Evolutionary conservation across 2,888 invertebrate genomes (phyloP).

Genomic region (Bellardia pandia): DNA sequence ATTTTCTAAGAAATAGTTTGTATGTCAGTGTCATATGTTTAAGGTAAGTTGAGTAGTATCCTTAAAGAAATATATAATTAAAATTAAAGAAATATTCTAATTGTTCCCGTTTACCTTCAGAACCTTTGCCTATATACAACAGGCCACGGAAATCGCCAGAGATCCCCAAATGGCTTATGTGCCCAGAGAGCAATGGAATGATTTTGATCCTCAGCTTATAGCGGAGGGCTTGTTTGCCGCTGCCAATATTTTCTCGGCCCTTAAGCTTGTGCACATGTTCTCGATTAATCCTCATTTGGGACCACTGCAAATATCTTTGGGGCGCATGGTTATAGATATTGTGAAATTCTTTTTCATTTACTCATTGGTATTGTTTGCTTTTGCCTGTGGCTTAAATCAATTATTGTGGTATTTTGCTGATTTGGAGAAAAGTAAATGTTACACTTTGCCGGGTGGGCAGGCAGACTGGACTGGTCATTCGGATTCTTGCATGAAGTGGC

Average conservation of each 20-base stretch:
- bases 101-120: constrained; percentile 78
- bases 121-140: constrained; percentile 90
- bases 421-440: constrained; percentile 92
- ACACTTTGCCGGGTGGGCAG: constrained; percentile 87
- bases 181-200: constrained; percentile 94
- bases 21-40: constrained; percentile 91
- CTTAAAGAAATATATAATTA: too few species aligned
- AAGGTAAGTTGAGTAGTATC: constrained; percentile 79
- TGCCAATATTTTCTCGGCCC: constrained; percentile 96
- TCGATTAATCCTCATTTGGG: constrained; percentile 97
- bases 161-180: constrained; percentile 90
- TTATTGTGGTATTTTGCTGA: constrained; percentile 97
- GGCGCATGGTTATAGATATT: constrained; percentile 95
- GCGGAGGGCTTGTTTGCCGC: constrained; percentile 97
- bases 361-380: constrained; percentile 93
- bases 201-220: constrained; percentile 96
- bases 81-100: background rate
- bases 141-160: constrained; percentile 87
- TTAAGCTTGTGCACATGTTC: constrained; percentile 96
- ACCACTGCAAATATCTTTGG: constrained; percentile 95
- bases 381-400: constrained; percentile 96
- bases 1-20: constrained; percentile 94
- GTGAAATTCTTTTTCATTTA: constrained; percentile 97
- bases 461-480: constrained; percentile 91
- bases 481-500: constrained; percentile 93